A percentile compares a stretch with the other conserved stretches of the same genome.
phyloP scores from a whole-genome alignment of 2,113 vertebrate species.

The Pogona vitticeps region DNA sequence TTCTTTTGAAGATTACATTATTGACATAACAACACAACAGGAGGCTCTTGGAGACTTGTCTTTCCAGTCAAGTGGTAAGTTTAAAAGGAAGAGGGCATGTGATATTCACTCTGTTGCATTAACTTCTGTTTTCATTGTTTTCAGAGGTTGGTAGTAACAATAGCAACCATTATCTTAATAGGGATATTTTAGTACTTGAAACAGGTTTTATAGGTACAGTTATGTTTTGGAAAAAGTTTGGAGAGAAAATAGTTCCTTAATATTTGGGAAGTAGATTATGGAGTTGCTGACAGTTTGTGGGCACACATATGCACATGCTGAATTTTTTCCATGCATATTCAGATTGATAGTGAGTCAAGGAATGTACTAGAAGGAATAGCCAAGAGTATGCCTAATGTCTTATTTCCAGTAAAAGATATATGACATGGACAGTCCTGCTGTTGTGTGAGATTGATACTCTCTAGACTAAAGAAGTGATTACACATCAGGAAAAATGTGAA shows the following conservation, averaged over 20 bases:
- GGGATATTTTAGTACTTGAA: neutral
- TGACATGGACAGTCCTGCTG: neutral
- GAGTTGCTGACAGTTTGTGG: neutral
- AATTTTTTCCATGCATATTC: neutral
- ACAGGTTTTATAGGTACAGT: neutral
- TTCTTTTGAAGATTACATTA: conserved; percentile 90
- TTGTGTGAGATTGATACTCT: neutral
- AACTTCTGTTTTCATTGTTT: neutral
- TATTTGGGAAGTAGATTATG: neutral
- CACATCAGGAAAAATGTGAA: too few relatives aligned
- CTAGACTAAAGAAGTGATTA: too few relatives aligned
- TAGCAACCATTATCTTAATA: neutral
- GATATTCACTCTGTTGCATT: neutral
- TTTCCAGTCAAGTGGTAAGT: conserved; percentile 86
- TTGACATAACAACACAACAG: conserved; percentile 88
- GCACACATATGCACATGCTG: neutral
- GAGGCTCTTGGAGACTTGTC: conserved; percentile 85
- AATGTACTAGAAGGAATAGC: neutral
- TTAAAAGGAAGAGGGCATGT: neutral
- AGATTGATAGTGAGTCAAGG: neutral
- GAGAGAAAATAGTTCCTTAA: neutral
- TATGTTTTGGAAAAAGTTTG: neutral
- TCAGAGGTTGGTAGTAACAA: neutral
- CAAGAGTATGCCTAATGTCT: neutral
- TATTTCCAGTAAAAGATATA: neutral